These are phyloP conservation scores for Melanotaenia trifasciata DNA, from an alignment of 2,797 vertebrate species.

Conservation along the genomic window DNA sequence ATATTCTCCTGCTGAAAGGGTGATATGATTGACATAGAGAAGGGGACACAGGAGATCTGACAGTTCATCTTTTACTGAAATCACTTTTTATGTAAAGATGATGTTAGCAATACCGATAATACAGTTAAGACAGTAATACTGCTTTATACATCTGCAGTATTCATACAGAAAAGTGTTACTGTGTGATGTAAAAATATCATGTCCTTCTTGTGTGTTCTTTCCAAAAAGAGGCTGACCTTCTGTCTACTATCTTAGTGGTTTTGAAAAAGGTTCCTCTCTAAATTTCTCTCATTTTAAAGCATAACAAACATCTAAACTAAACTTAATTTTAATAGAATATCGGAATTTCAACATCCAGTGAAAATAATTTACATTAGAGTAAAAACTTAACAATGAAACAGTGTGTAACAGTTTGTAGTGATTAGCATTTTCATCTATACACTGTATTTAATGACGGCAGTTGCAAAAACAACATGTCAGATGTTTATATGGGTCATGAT, in stretches of 20 bases:
- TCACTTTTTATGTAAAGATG: background rate
- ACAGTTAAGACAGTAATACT: background rate
- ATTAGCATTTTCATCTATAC: background rate
- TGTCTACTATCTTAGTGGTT: background rate
- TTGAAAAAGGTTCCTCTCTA: background rate
- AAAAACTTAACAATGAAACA: background rate
- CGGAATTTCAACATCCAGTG: background rate
- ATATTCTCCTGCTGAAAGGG: slow-evolving; percentile 65
- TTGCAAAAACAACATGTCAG: background rate
- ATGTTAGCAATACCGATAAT: background rate
- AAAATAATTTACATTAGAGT: background rate
- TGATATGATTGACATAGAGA: slow-evolving; percentile 61
- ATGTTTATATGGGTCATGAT: background rate
- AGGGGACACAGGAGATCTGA: slow-evolving; percentile 43
- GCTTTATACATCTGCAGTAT: background rate
- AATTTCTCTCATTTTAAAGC: background rate
- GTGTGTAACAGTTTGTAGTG: background rate
- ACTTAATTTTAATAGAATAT: background rate
- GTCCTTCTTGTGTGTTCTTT: background rate
- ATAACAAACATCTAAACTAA: background rate
- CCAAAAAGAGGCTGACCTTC: background rate
- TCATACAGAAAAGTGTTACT: background rate
- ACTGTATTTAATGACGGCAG: background rate
- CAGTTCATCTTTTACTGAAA: slow-evolving; percentile 51
- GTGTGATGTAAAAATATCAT: background rate